Conservation (phyloP, 2,797 vertebrate species). For the Gymnopithys bicolor region DNA sequence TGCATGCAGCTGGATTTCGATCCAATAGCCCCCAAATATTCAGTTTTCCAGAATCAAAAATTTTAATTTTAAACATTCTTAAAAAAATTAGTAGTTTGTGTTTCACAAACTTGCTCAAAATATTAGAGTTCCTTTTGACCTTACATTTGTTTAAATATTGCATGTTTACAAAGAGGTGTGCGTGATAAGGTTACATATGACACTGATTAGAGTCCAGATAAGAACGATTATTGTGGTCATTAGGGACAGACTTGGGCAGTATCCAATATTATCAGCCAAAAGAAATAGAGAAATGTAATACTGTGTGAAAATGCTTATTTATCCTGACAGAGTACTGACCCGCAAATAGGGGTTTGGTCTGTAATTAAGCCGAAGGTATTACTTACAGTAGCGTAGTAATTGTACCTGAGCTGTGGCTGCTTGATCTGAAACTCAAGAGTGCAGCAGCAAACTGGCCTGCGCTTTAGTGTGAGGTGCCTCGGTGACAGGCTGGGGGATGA, state of each 20-base stretch:
- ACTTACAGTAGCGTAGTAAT: slow-evolving; percentile 14
- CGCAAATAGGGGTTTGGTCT: slow-evolving; percentile 7
- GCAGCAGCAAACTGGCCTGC: background rate
- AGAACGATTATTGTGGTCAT: slow-evolving; percentile 58
- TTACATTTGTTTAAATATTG: slow-evolving; percentile 51
- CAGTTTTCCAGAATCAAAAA: slow-evolving; percentile 7
- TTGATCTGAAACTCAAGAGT: background rate
- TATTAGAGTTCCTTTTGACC: slow-evolving; percentile 49
- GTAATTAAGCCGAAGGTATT: background rate
- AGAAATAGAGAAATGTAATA: slow-evolving; percentile 62
- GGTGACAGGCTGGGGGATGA: background rate
- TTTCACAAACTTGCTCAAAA: slow-evolving; percentile 42
- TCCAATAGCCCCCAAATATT: slow-evolving; percentile 11
- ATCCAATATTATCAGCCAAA: slow-evolving; percentile 65
- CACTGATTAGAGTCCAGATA: slow-evolving; percentile 57
- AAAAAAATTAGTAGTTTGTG: background rate
- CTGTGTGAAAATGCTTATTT: slow-evolving; percentile 67
- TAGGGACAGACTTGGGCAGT: slow-evolving; percentile 33
- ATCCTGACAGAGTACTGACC: slow-evolving; percentile 52
- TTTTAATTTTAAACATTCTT: slow-evolving; percentile 9
- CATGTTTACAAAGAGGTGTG: slow-evolving; percentile 56
- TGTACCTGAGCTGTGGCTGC: background rate
- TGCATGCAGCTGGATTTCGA: slow-evolving; percentile 48
- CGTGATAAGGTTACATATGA: slow-evolving; percentile 65
- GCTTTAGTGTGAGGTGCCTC: background rate